Evolutionary conservation across 2,888 invertebrate species (phyloP).

Genomic region (Scaeva pyrastri): DNA sequence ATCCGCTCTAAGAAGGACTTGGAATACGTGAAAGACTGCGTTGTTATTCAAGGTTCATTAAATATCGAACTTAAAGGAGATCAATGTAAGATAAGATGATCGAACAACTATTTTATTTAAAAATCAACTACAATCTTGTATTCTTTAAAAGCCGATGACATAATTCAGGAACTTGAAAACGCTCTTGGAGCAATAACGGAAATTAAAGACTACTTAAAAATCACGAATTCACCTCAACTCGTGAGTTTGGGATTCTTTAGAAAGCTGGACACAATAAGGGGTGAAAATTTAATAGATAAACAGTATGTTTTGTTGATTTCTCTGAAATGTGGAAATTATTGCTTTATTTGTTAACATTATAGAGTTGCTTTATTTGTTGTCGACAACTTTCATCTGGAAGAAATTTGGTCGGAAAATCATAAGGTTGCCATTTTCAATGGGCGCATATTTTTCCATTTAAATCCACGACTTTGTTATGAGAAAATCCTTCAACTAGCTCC

Average conservation of each 20-base stretch:
- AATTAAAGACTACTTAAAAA: conserved; percentile 87
- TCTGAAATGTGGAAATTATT: neutral
- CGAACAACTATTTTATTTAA: neutral
- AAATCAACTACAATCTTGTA: neutral
- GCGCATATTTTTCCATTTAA: conserved; percentile 88
- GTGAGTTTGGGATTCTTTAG: conserved; percentile 88
- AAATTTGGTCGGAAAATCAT: conserved; percentile 85
- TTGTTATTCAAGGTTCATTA: conserved; percentile 88
- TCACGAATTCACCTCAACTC: conserved; percentile 87
- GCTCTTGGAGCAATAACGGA: conserved; percentile 87
- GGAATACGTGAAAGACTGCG: conserved; percentile 86
- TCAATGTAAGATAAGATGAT: conserved; percentile 75
- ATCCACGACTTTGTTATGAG: conserved; percentile 88
- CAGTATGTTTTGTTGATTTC: conserved; percentile 76
- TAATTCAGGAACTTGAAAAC: conserved; percentile 85
- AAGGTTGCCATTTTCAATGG: conserved; percentile 85
- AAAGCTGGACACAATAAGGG: conserved; percentile 87
- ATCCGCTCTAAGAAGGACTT: conserved; percentile 77
- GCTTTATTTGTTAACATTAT: neutral
- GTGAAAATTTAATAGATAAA: conserved; percentile 83
- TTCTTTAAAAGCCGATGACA: conserved; percentile 76
- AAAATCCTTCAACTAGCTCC: conserved; percentile 86
- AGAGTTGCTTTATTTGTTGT: conserved; percentile 86
- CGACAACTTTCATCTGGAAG: conserved; percentile 88
- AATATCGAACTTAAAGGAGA: conserved; percentile 84